Percentiles rank a stretch among this genome's conserved stretches.
phyloP scores from a whole-genome alignment of 2,797 vertebrate genomes.

The Rhincodon typus region DNA sequence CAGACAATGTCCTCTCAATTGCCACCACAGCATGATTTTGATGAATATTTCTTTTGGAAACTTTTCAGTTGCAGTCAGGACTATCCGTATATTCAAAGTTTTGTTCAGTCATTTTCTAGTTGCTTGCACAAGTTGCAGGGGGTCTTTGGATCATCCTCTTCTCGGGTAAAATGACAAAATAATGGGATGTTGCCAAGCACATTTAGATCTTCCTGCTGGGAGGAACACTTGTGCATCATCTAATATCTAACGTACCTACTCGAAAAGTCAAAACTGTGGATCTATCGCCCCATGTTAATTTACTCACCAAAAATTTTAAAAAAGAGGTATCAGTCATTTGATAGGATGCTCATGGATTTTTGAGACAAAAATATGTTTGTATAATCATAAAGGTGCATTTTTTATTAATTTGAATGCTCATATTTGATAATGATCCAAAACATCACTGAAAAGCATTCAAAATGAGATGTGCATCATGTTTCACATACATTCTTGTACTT shows the following conservation, averaged over 20 bases:
- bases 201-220: constrained; percentile 27
- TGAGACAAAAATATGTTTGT: background rate
- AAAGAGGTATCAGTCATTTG: background rate
- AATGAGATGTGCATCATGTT: background rate
- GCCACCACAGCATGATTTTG: constrained; percentile 1
- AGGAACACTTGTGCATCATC: background rate
- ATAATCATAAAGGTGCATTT: background rate
- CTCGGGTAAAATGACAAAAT: constrained; percentile 16
- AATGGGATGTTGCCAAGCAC: constrained; percentile 19
- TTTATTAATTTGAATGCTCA: constrained; percentile 17
- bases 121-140: constrained; percentile 7
- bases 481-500: no score
- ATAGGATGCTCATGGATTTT: background rate
- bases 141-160: constrained; percentile 5
- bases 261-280: background rate
- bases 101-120: background rate
- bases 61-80: background rate
- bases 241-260: constrained; percentile 23
- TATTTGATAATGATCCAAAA: background rate
- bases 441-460: background rate
- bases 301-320: background rate
- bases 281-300: background rate
- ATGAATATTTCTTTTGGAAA: constrained; percentile 16
- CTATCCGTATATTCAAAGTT: background rate
- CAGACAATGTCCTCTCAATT: background rate